Conservation (phyloP, 2,888 invertebrate species). For the Melanostoma mellinum region DNA sequence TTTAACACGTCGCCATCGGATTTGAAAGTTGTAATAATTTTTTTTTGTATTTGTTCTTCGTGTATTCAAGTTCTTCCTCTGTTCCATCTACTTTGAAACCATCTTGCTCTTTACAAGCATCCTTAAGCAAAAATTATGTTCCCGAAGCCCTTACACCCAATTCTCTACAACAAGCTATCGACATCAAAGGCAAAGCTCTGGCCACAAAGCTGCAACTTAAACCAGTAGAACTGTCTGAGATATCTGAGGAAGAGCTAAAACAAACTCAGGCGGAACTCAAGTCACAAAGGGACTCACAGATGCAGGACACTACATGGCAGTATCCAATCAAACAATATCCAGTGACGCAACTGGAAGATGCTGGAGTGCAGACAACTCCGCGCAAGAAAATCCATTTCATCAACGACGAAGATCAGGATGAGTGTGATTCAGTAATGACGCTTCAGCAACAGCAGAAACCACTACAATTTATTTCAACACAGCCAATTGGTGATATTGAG, state of each 20-base stretch:
- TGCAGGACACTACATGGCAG: constrained; percentile 53
- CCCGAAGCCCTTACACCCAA: constrained; percentile 85
- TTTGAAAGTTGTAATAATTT: constrained; percentile 16
- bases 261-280: constrained; percentile 69
- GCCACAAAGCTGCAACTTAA: constrained; percentile 78
- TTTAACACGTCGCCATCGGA: constrained; percentile 4
- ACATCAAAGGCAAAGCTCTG: constrained; percentile 87
- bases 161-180: constrained; percentile 87
- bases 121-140: constrained; percentile 79
- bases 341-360: constrained; percentile 75
- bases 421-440: constrained; percentile 44
- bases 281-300: constrained; percentile 53
- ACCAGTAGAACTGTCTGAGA: constrained; percentile 76
- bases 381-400: constrained; percentile 74
- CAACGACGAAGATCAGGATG: constrained; percentile 55
- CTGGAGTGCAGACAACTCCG: constrained; percentile 78
- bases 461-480: constrained; percentile 75
- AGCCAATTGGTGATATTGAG: constrained; percentile 69
- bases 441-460: constrained; percentile 24
- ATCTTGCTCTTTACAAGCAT: constrained; percentile 75
- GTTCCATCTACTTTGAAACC: constrained; percentile 60
- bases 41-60: constrained; percentile 55
- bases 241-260: constrained; percentile 75
- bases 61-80: constrained; percentile 64
- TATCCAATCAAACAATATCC: constrained; percentile 57